Evolutionary conservation across 1,140 invertebrate species (phyloP).

Genomic region (Drosophila ananassae): DNA sequence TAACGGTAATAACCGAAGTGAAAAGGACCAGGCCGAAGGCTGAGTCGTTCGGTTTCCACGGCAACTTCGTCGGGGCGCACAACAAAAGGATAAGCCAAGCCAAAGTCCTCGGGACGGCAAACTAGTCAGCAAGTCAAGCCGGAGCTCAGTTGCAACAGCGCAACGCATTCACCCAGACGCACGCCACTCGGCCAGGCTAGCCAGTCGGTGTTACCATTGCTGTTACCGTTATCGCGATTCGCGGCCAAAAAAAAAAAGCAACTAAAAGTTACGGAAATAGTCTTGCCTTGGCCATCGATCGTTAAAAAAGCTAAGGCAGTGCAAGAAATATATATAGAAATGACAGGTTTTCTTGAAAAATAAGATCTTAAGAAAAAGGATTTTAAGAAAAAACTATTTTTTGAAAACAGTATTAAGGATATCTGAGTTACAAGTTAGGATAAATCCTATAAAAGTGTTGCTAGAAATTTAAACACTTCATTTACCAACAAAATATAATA

Average conservation of each 20-base stretch:
- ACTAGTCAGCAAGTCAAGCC: conserved; percentile 63
- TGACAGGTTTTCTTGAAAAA: background rate
- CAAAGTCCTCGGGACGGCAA: conserved; percentile 50
- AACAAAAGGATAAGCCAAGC: conserved; percentile 77
- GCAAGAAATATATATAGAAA: background rate
- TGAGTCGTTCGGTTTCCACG: conserved; percentile 51
- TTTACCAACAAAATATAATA: no score
- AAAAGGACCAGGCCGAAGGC: conserved; percentile 47
- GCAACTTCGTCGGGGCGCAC: conserved; percentile 70
- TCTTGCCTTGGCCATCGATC: conserved; percentile 74
- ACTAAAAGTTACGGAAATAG: conserved; percentile 33
- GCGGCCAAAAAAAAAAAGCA: conserved; percentile 28
- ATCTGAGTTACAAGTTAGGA: no score
- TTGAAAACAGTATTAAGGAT: no score
- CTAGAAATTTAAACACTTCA: no score
- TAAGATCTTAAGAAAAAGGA: background rate
- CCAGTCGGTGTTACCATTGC: background rate
- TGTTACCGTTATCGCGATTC: conserved; percentile 21
- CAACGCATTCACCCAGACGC: conserved; percentile 75
- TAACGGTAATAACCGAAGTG: conserved; percentile 23
- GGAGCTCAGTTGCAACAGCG: conserved; percentile 73
- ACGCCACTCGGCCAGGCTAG: conserved; percentile 13
- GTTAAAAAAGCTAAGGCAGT: conserved; percentile 15
- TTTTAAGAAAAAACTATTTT: background rate
- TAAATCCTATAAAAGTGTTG: no score